A percentile compares a stretch with the other conserved stretches of the same genome.
Evolutionary conservation across 2,797 vertebrate genomes (phyloP).

Genomic region (Sebastes variabilis): DNA sequence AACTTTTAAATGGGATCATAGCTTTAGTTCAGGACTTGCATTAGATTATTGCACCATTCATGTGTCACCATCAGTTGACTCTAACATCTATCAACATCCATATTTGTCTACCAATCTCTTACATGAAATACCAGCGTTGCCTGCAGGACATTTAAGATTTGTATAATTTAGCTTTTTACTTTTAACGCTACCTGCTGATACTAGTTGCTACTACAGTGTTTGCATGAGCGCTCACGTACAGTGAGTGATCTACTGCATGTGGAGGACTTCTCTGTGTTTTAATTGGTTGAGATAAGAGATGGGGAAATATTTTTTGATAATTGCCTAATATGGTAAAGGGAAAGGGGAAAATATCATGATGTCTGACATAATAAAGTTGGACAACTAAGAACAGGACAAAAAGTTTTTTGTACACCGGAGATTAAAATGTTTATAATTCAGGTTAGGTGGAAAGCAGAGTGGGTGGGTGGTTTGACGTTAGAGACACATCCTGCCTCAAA

Average conservation of each 20-base stretch:
- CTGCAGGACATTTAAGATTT: background rate
- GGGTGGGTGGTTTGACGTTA: constrained; percentile 66
- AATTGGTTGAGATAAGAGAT: background rate
- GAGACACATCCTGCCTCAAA: constrained; percentile 60
- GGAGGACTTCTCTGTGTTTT: background rate
- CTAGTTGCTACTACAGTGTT: background rate
- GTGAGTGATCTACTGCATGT: background rate
- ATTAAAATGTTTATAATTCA: constrained; percentile 31
- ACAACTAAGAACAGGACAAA: background rate
- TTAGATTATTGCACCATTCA: background rate
- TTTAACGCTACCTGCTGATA: background rate
- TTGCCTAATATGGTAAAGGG: background rate
- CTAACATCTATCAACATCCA: background rate
- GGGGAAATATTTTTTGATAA: background rate
- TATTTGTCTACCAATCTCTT: background rate
- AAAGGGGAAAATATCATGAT: background rate
- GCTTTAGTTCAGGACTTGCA: background rate
- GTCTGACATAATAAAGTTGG: background rate
- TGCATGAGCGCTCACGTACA: background rate
- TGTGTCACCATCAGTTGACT: background rate
- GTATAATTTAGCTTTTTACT: background rate
- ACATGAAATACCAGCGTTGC: background rate
- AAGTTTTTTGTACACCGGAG: background rate
- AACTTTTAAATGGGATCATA: background rate
- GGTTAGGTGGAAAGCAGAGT: constrained; percentile 62